phyloP scores from a whole-genome alignment of 2,797 vertebrate species.

The Gobionotothen gibberifrons region DNA sequence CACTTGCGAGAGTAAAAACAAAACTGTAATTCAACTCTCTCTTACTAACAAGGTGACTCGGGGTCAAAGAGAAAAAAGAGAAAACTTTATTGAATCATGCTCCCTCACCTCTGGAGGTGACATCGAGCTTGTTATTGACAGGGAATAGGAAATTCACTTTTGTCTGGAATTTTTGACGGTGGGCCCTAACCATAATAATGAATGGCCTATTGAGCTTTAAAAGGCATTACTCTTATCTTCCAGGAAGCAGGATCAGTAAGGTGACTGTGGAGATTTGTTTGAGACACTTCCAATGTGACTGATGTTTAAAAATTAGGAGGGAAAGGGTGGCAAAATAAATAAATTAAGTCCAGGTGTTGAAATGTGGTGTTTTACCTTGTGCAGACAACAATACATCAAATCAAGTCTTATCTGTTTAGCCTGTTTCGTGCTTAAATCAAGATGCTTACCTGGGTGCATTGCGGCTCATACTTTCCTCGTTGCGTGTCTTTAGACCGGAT shows the following conservation, averaged over 20 bases:
- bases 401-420: constrained; percentile 78
- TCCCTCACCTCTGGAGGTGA: constrained; percentile 67
- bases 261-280: constrained; percentile 83
- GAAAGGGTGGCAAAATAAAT: constrained; percentile 51
- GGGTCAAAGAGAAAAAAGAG: constrained; percentile 59
- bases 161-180: constrained; percentile 82
- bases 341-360: constrained; percentile 84
- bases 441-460: constrained; percentile 72
- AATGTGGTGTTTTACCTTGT: constrained; percentile 79
- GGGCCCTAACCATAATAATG: constrained; percentile 81
- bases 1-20: constrained; percentile 11
- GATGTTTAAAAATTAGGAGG: constrained; percentile 62
- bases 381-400: constrained; percentile 78
- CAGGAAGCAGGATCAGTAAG: constrained; percentile 80
- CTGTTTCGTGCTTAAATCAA: constrained; percentile 73
- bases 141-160: constrained; percentile 86
- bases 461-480: too few relatives aligned
- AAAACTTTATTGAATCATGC: constrained; percentile 77
- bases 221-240: constrained; percentile 76
- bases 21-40: constrained; percentile 68
- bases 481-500: too few relatives aligned
- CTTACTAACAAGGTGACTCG: constrained; percentile 59
- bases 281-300: constrained; percentile 81
- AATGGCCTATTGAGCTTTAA: constrained; percentile 83
- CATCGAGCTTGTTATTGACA: constrained; percentile 74